These are phyloP conservation scores for Ochotona curzoniae DNA, from an alignment of 2,113 vertebrate genomes.

Conservation along the genomic window DNA sequence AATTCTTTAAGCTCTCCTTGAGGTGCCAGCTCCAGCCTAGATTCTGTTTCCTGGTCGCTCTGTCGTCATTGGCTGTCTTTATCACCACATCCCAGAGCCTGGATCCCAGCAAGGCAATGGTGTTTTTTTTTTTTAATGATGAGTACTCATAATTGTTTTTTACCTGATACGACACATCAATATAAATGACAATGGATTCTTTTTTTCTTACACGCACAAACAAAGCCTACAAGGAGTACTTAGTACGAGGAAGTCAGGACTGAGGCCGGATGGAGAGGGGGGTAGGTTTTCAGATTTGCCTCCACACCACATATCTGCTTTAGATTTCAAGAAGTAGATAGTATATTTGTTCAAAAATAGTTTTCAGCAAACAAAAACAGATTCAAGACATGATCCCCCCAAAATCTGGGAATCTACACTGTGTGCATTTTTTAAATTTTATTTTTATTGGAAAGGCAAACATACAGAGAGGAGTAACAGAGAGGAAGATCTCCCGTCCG, in stretches of 20 bases:
- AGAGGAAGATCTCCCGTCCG: too few species aligned
- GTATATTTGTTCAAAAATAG: not conserved
- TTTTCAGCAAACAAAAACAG: slow-evolving; percentile 9
- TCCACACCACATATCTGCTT: slow-evolving; percentile 3
- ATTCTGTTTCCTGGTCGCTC: slow-evolving; percentile 10
- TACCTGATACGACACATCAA: not conserved
- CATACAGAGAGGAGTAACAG: too few species aligned
- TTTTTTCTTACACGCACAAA: not conserved
- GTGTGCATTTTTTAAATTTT: too few species aligned
- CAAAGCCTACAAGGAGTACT: slow-evolving; percentile 21
- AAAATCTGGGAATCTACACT: not conserved
- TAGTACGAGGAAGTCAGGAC: not conserved
- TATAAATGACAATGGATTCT: not conserved
- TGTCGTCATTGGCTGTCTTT: slow-evolving; percentile 1
- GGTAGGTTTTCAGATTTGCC: not conserved
- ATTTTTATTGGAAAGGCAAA: too few species aligned
- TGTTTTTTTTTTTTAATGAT: not conserved
- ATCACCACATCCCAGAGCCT: not conserved
- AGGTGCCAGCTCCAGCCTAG: not conserved
- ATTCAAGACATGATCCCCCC: not conserved
- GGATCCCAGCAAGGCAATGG: not conserved
- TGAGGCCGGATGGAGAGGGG: not conserved
- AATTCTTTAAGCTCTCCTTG: too few species aligned
- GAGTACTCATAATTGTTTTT: not conserved
- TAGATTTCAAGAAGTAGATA: not conserved